Evolutionary conservation across 1,140 invertebrate species (phyloP).

Genomic region (Telenomus remus): DNA sequence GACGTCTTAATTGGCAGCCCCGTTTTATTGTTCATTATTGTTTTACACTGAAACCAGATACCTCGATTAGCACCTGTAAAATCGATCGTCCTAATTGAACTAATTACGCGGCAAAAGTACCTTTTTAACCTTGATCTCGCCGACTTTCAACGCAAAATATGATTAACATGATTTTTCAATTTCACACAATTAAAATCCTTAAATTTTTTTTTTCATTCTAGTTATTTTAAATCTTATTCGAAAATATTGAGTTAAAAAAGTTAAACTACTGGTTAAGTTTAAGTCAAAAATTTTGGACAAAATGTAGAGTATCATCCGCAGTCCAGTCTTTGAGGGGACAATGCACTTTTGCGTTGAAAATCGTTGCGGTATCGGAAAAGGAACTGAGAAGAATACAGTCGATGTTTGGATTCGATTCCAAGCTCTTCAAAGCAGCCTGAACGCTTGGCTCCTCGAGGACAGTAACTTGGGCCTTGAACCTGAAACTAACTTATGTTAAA

Average conservation of each 20-base stretch:
- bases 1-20: slow-evolving; percentile 12
- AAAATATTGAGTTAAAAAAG: too few species aligned
- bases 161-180: too few species aligned
- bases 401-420: slow-evolving; percentile 48
- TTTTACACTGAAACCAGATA: slow-evolving; percentile 21
- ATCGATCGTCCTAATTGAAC: slow-evolving; percentile 17
- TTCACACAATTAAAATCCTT: too few species aligned
- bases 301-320: slow-evolving; percentile 2
- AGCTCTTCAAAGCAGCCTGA: slow-evolving; percentile 19
- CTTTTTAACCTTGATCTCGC: slow-evolving; percentile 6
- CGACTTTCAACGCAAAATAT: too few species aligned
- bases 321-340: slow-evolving; percentile 38
- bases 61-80: slow-evolving; percentile 11
- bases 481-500: slow-evolving; percentile 32
- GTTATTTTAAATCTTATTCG: too few species aligned
- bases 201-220: too few species aligned
- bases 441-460: slow-evolving; percentile 17
- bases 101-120: slow-evolving; percentile 2
- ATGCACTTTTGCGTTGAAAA: slow-evolving; percentile 31
- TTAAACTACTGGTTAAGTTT: too few species aligned
- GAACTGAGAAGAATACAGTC: slow-evolving; percentile 57
- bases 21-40: slow-evolving; percentile 35
- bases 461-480: slow-evolving; percentile 52
- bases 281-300: slow-evolving; percentile 19
- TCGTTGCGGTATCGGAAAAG: slow-evolving; percentile 31